phyloP scores from a whole-genome alignment of 2,888 invertebrate species.

The Agriotes lineatus region DNA sequence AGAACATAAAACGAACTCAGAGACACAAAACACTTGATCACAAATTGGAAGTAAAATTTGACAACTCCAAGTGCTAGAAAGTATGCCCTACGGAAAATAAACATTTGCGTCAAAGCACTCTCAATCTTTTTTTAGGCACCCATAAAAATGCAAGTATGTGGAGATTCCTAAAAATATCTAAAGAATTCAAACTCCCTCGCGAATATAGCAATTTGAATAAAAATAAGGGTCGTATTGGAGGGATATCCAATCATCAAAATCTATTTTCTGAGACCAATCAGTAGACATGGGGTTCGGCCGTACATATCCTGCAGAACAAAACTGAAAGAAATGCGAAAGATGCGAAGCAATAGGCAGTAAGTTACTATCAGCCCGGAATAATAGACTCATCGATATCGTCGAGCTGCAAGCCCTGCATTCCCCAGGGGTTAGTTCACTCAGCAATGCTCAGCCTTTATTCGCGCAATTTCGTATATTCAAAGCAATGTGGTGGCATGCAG shows the following conservation, averaged over 20 bases:
- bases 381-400: conserved; percentile 16
- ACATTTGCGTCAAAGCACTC: too few species aligned
- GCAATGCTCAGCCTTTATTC: neutral
- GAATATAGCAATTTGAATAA: conserved; percentile 17
- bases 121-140: too few species aligned
- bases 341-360: conserved; percentile 10
- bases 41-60: too few species aligned
- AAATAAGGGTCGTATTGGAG: conserved; percentile 7
- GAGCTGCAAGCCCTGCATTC: conserved; percentile 7
- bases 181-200: neutral
- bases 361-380: conserved; percentile 2
- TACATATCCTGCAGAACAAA: neutral
- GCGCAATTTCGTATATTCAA: neutral
- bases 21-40: too few species aligned
- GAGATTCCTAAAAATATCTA: neutral
- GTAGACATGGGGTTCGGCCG: neutral
- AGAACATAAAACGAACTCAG: too few species aligned
- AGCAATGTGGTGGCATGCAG: neutral
- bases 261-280: conserved; percentile 6
- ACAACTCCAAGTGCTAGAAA: too few species aligned
- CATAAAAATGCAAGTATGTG: too few species aligned
- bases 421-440: conserved; percentile 4
- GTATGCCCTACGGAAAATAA: too few species aligned
- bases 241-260: conserved; percentile 14
- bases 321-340: neutral